Evolutionary conservation across 2,888 invertebrate genomes (phyloP), one percentile per base, ranked within the genome.

Genomic region (Mantis religiosa): DNA sequence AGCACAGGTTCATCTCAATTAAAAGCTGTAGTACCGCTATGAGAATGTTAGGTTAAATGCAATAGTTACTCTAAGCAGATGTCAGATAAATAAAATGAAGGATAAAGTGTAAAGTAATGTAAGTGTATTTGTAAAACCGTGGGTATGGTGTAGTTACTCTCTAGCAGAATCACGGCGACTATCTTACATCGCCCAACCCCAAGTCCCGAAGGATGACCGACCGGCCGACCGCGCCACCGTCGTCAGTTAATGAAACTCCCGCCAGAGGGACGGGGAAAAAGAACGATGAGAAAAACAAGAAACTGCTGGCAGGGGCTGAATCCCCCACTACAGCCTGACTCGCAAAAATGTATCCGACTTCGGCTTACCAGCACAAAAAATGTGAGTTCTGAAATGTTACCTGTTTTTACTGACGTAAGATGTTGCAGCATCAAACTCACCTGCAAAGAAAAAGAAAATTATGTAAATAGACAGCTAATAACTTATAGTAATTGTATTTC

Each of bases 221-320:
- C 54, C 85, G 27, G 20, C 54, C 54, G 54, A 71, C 54, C 85
- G 27, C 47, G 47, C 14, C 47, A 54, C 47, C 25, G 85, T 41
- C 27, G 85, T 25, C 85, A 47, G 85, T 85, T 85, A 85, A 85
- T 85, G 85, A 85, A 85, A 85, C 85, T 85, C 34, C 47, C 47
- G 27, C 47, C 85, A 85, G 27, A 30, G 84, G 84, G 84, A 84
- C n/a, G 41, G 41, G 41, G n/a, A n/a, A 47, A 47, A 54, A 54
- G 41, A 41, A 85, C 47, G 84, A 54, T 27, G 85, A 71, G 54
- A 71, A 71, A 71, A 71, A 71, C 54, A 71, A 71, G 54, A 71
- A 71, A 71, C 54, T 71, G 54, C 54, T 71, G 54, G 20, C 54
- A 71, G 54, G 54, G 54, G 41, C 54, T 25, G 54, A 20, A 71